These are phyloP conservation scores for Pseudolycoriella hygida DNA, from an alignment of 2,888 invertebrate species.

Conservation along the genomic window DNA sequence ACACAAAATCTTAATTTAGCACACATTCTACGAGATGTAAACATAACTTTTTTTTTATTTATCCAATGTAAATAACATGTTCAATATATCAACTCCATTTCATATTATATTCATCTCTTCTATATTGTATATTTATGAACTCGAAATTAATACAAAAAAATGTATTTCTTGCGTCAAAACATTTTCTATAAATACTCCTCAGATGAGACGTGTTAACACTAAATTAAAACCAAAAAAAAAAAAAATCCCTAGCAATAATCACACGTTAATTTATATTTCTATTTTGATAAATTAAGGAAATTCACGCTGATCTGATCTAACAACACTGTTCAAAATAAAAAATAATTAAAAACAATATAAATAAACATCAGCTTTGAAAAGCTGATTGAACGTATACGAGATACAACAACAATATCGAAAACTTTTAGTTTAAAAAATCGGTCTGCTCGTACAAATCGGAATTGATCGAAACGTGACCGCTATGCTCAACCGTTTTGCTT, in stretches of 20 bases:
- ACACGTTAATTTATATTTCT: not conserved
- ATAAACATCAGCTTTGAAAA: not conserved
- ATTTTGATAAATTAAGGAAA: not conserved
- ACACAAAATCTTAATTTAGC: slow-evolving; percentile 3
- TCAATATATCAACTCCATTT: slow-evolving; percentile 1
- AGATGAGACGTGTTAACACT: not conserved
- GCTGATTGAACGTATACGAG: too few species aligned
- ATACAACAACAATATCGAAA: too few species aligned
- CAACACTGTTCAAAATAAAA: not conserved
- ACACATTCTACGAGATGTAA: slow-evolving; percentile 2
- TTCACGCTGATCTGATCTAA: not conserved
- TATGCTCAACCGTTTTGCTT: too few species aligned
- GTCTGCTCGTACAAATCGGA: too few species aligned
- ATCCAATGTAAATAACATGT: not conserved
- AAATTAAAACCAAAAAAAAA: not conserved
- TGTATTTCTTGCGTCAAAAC: not conserved
- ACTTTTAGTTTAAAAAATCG: too few species aligned
- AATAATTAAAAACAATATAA: not conserved
- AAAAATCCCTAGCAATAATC: not conserved
- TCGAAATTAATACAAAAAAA: not conserved
- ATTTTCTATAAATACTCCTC: not conserved
- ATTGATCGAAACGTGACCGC: too few species aligned
- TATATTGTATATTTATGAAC: not conserved
- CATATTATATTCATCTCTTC: not conserved
- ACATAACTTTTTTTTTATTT: not conserved